Base-by-base conservation (phyloP, 2,797 vertebrate genomes). In the Selene dorsalis region DNA sequence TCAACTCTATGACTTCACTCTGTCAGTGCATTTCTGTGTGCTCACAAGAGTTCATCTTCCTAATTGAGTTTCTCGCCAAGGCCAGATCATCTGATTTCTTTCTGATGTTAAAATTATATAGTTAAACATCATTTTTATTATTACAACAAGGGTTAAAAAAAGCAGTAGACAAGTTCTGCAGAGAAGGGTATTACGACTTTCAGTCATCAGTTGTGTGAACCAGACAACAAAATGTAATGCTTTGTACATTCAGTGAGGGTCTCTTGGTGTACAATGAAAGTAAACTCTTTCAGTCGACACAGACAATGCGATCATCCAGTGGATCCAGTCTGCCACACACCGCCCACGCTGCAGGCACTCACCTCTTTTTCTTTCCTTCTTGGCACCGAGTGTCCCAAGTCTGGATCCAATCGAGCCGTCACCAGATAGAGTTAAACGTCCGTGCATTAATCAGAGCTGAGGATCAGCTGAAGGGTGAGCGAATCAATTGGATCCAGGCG, bases 381-480 rank as follows among this genome's bases (percentile, higher is more conserved):
- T 83, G 69, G 74, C 84, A 26, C 28, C 13, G 0, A 45, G 43
- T 4, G 6, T 64, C 58, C n/a, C 56, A 73, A 26, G 76, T 81
- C 85, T 89, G 85, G 84, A 87, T 84, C 56, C 63, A 82, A 67
- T 87, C 4, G 59, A 80, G 70, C 17, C 10, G 8, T 69, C 72
- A 69, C 66, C 72, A 84, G 69, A 84, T 70, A 80, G 78, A 79
- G 77, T 39, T 70, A 48, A 71, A 79, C 74, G 55, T 75, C 64
- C 45, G 70, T 43, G 69, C 64, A 73, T 82, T 82, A 87, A 81
- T 89, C 83, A 75, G 74, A 86, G 60, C 63, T 13, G 20, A 38
- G 58, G 80, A 88, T 90, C 87, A 75, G 83, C 72, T 84, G 71
- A 68, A 82, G 43, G 59, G 45, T 70, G 79, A 84, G 74, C 32